These are phyloP conservation scores for Rhegmatorhina hoffmannsi DNA, from an alignment of 2,113 vertebrate species.

Conservation along the genomic window DNA sequence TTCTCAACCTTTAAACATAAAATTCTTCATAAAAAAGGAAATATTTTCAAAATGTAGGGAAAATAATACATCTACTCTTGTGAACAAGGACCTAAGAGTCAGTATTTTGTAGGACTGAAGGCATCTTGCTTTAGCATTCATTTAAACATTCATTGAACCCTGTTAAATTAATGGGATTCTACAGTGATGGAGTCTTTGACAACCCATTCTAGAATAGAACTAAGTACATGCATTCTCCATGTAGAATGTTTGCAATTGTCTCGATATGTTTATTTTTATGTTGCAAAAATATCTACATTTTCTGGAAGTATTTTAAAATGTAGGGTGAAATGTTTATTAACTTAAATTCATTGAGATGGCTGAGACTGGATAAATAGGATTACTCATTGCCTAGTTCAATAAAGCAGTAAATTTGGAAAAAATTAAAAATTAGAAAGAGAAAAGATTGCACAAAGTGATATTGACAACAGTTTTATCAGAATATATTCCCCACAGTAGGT, in stretches of 20 bases:
- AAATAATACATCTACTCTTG: background rate
- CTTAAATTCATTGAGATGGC: background rate
- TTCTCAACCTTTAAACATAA: background rate
- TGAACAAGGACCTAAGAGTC: background rate
- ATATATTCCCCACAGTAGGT: background rate
- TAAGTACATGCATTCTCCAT: background rate
- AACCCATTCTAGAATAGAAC: background rate
- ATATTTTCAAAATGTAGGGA: background rate
- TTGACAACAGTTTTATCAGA: background rate
- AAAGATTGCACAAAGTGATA: background rate
- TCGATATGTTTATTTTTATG: background rate
- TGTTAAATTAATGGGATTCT: background rate
- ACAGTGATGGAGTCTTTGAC: background rate
- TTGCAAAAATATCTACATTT: background rate
- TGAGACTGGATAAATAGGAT: background rate
- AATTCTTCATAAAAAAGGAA: background rate
- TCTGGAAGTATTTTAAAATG: background rate
- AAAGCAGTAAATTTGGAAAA: fast-evolving
- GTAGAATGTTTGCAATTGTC: background rate
- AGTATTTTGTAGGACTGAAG: background rate
- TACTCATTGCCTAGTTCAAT: background rate
- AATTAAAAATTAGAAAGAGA: background rate
- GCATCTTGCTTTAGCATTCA: background rate
- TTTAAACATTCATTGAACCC: background rate
- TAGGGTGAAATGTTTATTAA: background rate